Base-by-base conservation (phyloP, 1,140 invertebrate species). In the Papilio polytes region DNA sequence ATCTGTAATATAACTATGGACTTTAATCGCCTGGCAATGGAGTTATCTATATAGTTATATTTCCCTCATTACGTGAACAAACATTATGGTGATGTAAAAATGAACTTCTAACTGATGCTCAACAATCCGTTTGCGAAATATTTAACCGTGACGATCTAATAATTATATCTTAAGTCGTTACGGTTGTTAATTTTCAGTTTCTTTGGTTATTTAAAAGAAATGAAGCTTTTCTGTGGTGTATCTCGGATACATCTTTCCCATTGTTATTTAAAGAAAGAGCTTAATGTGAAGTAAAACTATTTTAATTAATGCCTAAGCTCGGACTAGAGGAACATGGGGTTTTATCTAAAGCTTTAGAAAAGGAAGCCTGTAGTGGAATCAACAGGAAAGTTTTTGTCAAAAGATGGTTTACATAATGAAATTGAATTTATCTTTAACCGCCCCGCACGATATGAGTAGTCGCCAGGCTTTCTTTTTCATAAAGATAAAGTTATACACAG, bases 121-220 rank as follows among this genome's bases (percentile, higher is more conserved):
- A 78, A 78, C 77, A 22, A 78, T 78, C 77, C n/a, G 56, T 78
- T 78, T 63, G 56, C 46, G 77, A 78, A 31, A 78, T 78, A 78
- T 78, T 78, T 78, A 78, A 78, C 77, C 56, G 59, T 78, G 77
- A 78, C 77, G 36, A 78, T 78, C 77, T 66, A 59, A 78, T 59
- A 36, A 78, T 78, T 78, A 63, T 63, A 78, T 78, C 76, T 66
- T 22, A 66, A 78, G 53, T 63, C 77, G 56, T 66, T 41, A 78
- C 77, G 77, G 77, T 78, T 63, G 77, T 66, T 78, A 46, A 46
- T 41, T 31, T 78, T 20, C 26, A 41, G 59, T 41, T 66, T 78
- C 46, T 66, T 56, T 59, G 22, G 59, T 66, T 78, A 66, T 66
- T 78, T 78, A 78, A 78, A 78, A 66, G 77, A 66, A 66, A 46